Evolutionary conservation across 2,113 vertebrate genomes (phyloP), one percentile per base, ranked within the genome.

Genomic region (Melanotaenia duboulayi): DNA sequence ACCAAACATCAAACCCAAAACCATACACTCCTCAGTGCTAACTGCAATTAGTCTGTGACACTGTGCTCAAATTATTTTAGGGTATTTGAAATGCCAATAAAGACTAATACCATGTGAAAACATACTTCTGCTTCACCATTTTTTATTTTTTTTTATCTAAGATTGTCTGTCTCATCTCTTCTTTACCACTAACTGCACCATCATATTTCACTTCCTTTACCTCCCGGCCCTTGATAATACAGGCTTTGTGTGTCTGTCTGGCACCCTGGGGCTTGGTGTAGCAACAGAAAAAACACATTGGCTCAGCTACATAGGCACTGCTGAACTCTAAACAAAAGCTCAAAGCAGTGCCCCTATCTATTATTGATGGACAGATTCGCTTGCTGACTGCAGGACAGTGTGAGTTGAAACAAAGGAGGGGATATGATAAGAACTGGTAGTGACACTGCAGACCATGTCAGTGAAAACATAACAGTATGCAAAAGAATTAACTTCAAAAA

Each of bases 331-430:
- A 87, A 84, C 81, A 82, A 74, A 87, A 76, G 74, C 82, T 84
- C 81, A 82, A 77, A 86, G 72, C 76, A 11, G 66, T 13, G 63
- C 69, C 56, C 59, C 69, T 50, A 83, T 90, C 74, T 68, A 85
- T 84, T 83, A 85, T 86, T 84, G 83, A 90, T 85, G 76, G 68
- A 67, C 59, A 46, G 73, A 65, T 70, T 70, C 84, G 65, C 77
- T 76, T 46, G 65, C 72, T 71, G 62, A 71, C 57, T 81, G 84
- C 12, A 66, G 78, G 77, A 77, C 65, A 52, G 51, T 19, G 59
- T 67, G 49, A 54, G 67, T 37, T 20, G 61, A 77, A 66, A 78
- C 78, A 77, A 71, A 74, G 51, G 55, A 13, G 40, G 40, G 40
- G 50, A 64, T 63, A n/a, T 58, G 46, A 48, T 52, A 40, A 70